Conservation (phyloP, 2,888 invertebrate genomes). For the Cryptophagus acutangulus region DNA sequence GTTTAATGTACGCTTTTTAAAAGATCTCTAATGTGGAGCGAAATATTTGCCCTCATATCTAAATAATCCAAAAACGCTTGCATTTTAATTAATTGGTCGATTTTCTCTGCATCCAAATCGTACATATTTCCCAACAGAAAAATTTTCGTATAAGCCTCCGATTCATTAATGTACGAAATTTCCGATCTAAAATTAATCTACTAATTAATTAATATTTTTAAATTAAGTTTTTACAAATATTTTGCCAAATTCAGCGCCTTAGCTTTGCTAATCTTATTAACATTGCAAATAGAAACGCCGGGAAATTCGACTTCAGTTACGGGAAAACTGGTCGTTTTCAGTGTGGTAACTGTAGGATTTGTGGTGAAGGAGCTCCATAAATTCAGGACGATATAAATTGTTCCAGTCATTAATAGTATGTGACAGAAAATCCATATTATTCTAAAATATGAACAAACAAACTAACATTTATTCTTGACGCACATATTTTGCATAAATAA, state of each 20-base stretch:
- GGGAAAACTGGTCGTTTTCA: constrained; percentile 51
- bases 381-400: constrained; percentile 1
- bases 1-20: too few relatives aligned
- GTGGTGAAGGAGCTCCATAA: constrained; percentile 30
- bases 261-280: constrained; percentile 55
- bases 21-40: too few relatives aligned
- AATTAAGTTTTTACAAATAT: constrained; percentile 41
- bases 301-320: constrained; percentile 59
- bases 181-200: too few relatives aligned
- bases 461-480: too few relatives aligned
- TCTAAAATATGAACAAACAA: too few relatives aligned
- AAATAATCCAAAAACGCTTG: constrained; percentile 1
- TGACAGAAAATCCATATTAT: background rate
- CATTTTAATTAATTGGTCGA: background rate
- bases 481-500: too few relatives aligned
- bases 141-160: too few relatives aligned
- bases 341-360: constrained; percentile 49
- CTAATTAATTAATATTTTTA: too few relatives aligned
- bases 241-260: constrained; percentile 41
- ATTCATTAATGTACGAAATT: too few relatives aligned
- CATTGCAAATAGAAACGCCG: constrained; percentile 58
- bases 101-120: background rate
- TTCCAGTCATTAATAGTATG: background rate
- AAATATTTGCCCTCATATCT: too few relatives aligned
- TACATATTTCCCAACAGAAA: constrained; percentile 1